phyloP scores from a whole-genome alignment of 2,113 vertebrate species.

The Neolamprologus cancellatus region DNA sequence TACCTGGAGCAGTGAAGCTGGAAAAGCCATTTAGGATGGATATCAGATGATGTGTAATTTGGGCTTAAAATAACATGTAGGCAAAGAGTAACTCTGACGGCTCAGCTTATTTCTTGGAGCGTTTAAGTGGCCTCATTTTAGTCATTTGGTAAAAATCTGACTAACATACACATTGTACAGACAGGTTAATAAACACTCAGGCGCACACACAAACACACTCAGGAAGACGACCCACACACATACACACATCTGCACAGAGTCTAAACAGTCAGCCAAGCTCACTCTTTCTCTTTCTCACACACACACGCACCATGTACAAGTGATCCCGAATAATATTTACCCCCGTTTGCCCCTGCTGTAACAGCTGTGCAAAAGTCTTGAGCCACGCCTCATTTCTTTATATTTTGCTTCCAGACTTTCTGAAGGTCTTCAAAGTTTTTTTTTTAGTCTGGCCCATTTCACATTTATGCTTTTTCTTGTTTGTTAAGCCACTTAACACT shows the following conservation, averaged over 20 bases:
- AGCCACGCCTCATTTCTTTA: background rate
- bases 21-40: conserved; percentile 49
- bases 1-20: conserved; percentile 22
- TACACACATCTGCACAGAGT: conserved; percentile 33
- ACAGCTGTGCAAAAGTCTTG: background rate
- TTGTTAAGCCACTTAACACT: background rate
- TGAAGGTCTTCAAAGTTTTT: background rate
- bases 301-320: background rate
- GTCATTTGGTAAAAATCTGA: conserved; percentile 15
- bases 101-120: conserved; percentile 27
- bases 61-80: conserved; percentile 36
- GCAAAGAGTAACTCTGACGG: background rate
- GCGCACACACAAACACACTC: background rate
- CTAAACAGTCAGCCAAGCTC: conserved; percentile 15
- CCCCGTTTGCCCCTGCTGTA: background rate
- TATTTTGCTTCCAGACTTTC: background rate
- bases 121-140: conserved; percentile 29
- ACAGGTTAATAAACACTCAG: conserved; percentile 31
- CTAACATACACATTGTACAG: conserved; percentile 15
- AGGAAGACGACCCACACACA: conserved; percentile 4
- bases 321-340: conserved; percentile 35
- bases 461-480: background rate
- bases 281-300: background rate
- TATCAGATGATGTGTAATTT: conserved; percentile 46
- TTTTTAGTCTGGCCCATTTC: rapidly evolving